Percentiles rank a stretch among this genome's conserved stretches.
Conservation (phyloP, 2,113 vertebrate genomes). For the Atherinomorus stipes region DNA sequence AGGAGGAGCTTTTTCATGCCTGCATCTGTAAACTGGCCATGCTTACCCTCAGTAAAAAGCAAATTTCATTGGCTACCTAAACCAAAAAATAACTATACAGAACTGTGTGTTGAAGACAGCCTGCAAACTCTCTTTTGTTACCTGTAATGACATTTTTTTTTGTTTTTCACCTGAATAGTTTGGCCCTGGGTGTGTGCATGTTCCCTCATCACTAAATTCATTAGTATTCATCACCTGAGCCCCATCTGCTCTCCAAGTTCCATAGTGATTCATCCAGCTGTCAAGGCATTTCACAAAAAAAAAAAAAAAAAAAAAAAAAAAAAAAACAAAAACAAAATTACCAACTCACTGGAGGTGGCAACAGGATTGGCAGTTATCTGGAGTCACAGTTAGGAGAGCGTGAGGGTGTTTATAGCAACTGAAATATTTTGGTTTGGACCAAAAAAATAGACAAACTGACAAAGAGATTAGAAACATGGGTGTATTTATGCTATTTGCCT, state of each 20-base stretch:
- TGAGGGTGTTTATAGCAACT: background rate
- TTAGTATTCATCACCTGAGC: conserved; percentile 12
- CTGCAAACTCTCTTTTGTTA: background rate
- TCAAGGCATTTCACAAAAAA: conserved; percentile 2
- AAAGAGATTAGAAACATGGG: background rate
- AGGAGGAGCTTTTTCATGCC: no score
- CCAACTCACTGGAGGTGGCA: background rate
- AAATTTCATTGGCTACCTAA: no score
- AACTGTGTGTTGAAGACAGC: no score
- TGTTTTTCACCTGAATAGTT: conserved; percentile 5
- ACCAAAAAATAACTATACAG: no score
- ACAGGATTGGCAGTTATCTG: background rate
- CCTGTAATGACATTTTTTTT: background rate
- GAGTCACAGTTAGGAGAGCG: background rate
- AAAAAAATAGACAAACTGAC: background rate
- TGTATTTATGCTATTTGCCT: background rate
- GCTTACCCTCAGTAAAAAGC: no score
- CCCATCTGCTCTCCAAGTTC: conserved; percentile 7
- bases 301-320: background rate
- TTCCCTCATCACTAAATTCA: conserved; percentile 3
- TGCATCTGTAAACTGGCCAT: no score
- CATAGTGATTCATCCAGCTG: conserved; percentile 6
- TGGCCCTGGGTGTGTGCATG: background rate
- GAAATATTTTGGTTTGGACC: no score
- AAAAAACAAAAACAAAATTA: conserved; percentile 2